Conservation (phyloP, 2,888 invertebrate species). For the Cosmorhoe ocellata region DNA sequence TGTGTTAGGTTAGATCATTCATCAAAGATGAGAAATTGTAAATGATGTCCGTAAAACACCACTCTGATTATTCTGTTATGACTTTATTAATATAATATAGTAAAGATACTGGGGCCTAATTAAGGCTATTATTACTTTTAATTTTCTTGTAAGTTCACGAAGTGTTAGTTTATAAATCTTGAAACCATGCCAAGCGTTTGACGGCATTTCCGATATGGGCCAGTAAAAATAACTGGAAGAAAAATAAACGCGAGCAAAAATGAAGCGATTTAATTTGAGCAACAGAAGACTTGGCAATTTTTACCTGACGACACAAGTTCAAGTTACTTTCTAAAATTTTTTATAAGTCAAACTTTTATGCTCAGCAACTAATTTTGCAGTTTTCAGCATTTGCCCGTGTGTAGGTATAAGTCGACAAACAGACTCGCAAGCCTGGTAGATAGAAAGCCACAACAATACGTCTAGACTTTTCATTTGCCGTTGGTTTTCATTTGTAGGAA, state of each 20-base stretch:
- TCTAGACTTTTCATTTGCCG: slow-evolving; percentile 60
- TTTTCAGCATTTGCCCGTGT: not conserved
- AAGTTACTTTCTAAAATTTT: too few species aligned
- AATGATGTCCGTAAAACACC: too few species aligned
- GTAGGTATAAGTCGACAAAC: not conserved
- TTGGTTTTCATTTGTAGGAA: slow-evolving; percentile 10
- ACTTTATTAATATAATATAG: too few species aligned
- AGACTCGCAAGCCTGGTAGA: slow-evolving; percentile 9
- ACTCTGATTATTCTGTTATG: too few species aligned
- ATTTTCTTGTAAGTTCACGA: not conserved
- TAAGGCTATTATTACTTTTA: too few species aligned
- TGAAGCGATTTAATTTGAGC: not conserved
- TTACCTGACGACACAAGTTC: too few species aligned
- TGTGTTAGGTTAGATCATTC: too few species aligned
- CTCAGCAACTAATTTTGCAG: not conserved
- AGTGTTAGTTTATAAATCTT: slow-evolving; percentile 13
- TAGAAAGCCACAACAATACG: slow-evolving; percentile 43
- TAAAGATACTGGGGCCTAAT: too few species aligned
- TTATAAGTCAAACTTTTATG: too few species aligned
- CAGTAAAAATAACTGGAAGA: slow-evolving; percentile 19
- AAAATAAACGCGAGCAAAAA: not conserved
- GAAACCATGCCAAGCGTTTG: slow-evolving; percentile 18
- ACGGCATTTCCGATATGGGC: slow-evolving; percentile 4
- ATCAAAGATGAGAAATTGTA: too few species aligned
- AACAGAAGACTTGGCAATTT: not conserved